Base-by-base conservation (phyloP, 2,113 vertebrate species). In the Tympanuchus pallidicinctus region DNA sequence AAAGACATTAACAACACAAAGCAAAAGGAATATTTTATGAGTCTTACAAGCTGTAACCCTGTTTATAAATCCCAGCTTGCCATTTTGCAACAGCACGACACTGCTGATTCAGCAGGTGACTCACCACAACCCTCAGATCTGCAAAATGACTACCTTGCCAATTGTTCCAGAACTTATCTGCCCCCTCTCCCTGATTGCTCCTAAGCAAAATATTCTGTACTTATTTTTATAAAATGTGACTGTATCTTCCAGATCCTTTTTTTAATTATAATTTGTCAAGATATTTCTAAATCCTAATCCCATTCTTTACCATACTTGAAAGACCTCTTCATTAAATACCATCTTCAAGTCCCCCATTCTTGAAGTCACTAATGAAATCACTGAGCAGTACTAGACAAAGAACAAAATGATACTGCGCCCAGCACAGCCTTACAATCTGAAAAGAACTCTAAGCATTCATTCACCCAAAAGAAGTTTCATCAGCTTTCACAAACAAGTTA, bases 71-170 rank as follows among this genome's bases (percentile, higher is more conserved):
- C 85, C 88, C 82, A 89, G 67, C 22, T 88, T 90, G 88, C 90
- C 93, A 94, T 95, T 95, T 94, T 95, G 90, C 76, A 93, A 94
- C 90, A 96, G 88, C 65, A 9, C 80, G 90, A 92, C 94, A 95
- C 83, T 94, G 95, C 95, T 96, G 93, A 96, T 78, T 96, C 95
- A 94, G 92, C 77, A 92, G 80, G 83, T 96, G 96, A 96, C 86
- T 95, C 96, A 96, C 73, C 92, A 86, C 90, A 95, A 67, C 61
- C 71, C 80, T 92, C 90, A 86, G 47, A 95, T 86, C 92, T 90
- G 88, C 73, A 90, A 93, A 94, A 94, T 84, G 30, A 92, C 69
- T 93, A 96, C 80, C 88, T 90, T 93, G 52, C 73, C 92, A 96
- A 81, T 94, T 96, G 83, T 86, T 93, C 69, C 86, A 86, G 66